These are phyloP conservation scores for Embidobia sp. DNA, from an alignment of 2,888 invertebrate genomes.

Conservation along the genomic window DNA sequence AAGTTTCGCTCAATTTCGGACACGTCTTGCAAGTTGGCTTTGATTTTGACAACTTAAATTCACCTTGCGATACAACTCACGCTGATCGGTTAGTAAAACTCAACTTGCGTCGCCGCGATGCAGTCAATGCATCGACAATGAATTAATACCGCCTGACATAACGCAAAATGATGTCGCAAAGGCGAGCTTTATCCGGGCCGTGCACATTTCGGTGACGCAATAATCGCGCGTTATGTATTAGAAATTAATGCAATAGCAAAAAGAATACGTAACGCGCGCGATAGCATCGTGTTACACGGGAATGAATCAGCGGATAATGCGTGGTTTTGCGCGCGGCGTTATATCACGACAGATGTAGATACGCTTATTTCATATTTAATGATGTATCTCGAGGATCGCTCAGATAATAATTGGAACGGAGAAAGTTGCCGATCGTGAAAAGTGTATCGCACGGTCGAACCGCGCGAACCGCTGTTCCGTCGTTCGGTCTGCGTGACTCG, in stretches of 20 bases:
- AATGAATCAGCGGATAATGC: constrained; percentile 53
- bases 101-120: constrained; percentile 5
- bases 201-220: constrained; percentile 19
- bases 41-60: constrained; percentile 39
- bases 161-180: constrained; percentile 18
- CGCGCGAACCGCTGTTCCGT: no score
- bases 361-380: constrained; percentile 52
- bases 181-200: not conserved
- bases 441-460: no score
- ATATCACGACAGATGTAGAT: constrained; percentile 47
- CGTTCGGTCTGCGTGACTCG: no score
- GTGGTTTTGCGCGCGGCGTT: constrained; percentile 23
- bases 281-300: constrained; percentile 32
- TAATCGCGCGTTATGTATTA: constrained; percentile 32
- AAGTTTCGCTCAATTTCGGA: constrained; percentile 27
- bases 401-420: constrained; percentile 50
- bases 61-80: constrained; percentile 15
- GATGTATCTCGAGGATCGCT: constrained; percentile 33
- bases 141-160: constrained; percentile 1
- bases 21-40: constrained; percentile 12
- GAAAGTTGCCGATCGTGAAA: constrained; percentile 34
- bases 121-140: not conserved
- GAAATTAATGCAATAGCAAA: constrained; percentile 38
- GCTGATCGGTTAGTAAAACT: constrained; percentile 5
- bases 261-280: constrained; percentile 31